phyloP scores from a whole-genome alignment of 1,140 invertebrate genomes.

The Steinernema feltiae region DNA sequence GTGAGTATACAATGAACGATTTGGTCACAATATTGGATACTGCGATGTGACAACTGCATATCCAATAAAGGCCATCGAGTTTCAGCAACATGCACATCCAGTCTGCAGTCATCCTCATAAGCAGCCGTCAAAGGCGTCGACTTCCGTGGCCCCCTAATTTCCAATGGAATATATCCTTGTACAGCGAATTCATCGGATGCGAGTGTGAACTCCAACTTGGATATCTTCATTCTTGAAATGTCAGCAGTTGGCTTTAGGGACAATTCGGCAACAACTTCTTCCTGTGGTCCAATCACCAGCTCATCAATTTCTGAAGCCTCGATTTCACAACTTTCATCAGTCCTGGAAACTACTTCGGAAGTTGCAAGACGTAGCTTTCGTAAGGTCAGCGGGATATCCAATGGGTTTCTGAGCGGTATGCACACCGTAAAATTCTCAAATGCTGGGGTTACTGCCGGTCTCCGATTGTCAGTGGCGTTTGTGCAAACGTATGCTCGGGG shows the following conservation, averaged over 20 bases:
- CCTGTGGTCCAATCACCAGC: conserved; percentile 11
- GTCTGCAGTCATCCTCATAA: conserved; percentile 21
- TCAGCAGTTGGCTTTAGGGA: conserved; percentile 13
- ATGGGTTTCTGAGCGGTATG: conserved; percentile 15
- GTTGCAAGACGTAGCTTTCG: conserved; percentile 6
- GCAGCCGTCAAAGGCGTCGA: not conserved
- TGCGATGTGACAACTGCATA: conserved; percentile 13
- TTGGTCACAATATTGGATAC: conserved; percentile 24
- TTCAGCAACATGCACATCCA: conserved; percentile 22
- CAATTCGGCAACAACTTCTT: conserved; percentile 1
- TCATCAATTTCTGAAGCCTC: not conserved
- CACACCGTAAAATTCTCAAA: conserved; percentile 20
- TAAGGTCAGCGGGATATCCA: conserved; percentile 18
- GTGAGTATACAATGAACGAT: conserved; percentile 12
- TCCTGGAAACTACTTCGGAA: not conserved
- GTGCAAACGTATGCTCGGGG: conserved; percentile 3
- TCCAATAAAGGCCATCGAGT: conserved; percentile 24
- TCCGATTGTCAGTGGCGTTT: conserved; percentile 23
- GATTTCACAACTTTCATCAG: not conserved
- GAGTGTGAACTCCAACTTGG: conserved; percentile 17
- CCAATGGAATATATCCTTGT: conserved; percentile 6
- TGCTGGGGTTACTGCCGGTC: conserved; percentile 17
- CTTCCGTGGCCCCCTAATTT: conserved; percentile 19
- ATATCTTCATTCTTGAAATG: conserved; percentile 7
- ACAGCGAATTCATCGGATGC: not conserved